Conservation (phyloP, 2,888 invertebrate genomes). For the Ectobius pallidus region DNA sequence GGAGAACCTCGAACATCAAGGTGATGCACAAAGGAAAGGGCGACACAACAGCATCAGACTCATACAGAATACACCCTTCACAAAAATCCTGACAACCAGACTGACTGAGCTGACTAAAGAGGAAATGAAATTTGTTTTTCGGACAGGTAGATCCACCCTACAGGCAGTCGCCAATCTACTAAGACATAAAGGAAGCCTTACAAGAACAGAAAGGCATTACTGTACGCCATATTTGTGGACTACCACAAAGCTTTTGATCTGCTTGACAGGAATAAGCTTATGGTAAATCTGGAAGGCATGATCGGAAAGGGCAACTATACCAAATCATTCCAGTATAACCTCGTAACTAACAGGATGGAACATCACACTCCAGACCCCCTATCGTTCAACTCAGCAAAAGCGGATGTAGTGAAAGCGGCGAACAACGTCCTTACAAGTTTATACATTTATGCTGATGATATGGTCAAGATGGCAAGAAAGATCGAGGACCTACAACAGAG, state of each 20-base stretch:
- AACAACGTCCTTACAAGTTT: neutral
- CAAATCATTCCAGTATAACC: too few species aligned
- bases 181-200: neutral
- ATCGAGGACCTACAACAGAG: neutral
- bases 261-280: neutral
- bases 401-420: neutral
- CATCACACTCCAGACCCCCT: too few species aligned
- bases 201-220: neutral
- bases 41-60: neutral
- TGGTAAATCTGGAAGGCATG: too few species aligned
- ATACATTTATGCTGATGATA: too few species aligned
- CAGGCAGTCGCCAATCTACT: neutral
- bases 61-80: neutral
- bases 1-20: neutral
- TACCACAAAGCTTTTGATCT: neutral
- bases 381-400: too few species aligned
- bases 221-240: slow-evolving; percentile 7
- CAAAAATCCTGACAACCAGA: neutral
- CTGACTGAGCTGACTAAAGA: neutral
- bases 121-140: neutral
- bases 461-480: neutral
- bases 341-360: too few species aligned
- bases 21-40: neutral
- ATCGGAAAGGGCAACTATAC: neutral
- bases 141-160: neutral